Base-by-base conservation (phyloP, 1,140 invertebrate genomes). In the Bombus confusus region DNA sequence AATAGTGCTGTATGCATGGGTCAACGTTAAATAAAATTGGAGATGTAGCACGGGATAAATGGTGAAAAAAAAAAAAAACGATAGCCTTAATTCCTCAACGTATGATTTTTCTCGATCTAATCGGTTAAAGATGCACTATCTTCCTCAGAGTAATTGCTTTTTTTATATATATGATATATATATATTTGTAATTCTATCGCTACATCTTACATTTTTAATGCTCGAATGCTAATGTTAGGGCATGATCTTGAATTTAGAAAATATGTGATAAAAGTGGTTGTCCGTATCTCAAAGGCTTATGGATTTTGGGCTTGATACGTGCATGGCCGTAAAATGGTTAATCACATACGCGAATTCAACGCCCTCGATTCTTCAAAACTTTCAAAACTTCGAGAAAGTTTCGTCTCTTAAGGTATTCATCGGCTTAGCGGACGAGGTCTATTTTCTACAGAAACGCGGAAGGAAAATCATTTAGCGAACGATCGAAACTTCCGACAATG, bases 401-500 rank as follows among this genome's bases (percentile, higher is more conserved):
- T 47, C 43, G 10, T 22, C 8, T 8, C 34, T 8, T 39, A 41
- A 13, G 39, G 10, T 62, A n/a, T 47, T 34, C 31, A 28, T n/a
- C 34, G 57, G 62, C 34, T 43, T 62, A 8, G 41, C 18, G n/a
- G 52, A 18, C 39, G 22, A 39, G 28, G 22, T 59, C 4, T 34
- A 41, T 34, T 81, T 52, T n/a, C 13, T n/a, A 22, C 59, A 59
- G 12, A 22, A 41, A 28, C 22, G 39, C 22, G 80, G 39, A 64
- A 72, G 47, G 79, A 31, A 72, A 80, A 72, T 57, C 47, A 59
- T 78, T 78, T 59, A 22, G 37, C 57, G 28, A 41, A 18, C 52
- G 68, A 62, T 81, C 68, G 52, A 73, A 81, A 73, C 68, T 72
- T 80, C 47, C 25, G 37, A 72, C 37, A 47, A 41, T n/a, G 34